These are phyloP conservation scores for Stenichneumon culpator DNA, from an alignment of 2,888 invertebrate genomes.

Conservation along the genomic window DNA sequence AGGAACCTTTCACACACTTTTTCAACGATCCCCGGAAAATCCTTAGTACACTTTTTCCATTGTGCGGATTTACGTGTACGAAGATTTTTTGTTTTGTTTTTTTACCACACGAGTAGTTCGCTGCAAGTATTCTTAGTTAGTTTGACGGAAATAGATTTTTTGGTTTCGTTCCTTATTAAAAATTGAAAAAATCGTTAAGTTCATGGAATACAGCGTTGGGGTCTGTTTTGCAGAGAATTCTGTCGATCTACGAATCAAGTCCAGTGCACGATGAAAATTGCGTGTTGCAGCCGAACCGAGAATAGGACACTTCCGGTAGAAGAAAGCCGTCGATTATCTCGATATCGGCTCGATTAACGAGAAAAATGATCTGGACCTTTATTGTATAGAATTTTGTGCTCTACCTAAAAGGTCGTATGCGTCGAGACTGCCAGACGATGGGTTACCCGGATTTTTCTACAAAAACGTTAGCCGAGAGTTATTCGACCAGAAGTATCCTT, in stretches of 20 bases:
- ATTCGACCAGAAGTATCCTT: too few relatives aligned
- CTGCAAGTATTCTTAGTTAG: neutral
- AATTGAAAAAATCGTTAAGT: neutral
- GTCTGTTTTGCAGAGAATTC: neutral
- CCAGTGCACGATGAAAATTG: too few relatives aligned
- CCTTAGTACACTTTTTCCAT: neutral
- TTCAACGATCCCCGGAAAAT: neutral
- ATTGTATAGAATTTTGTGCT: too few relatives aligned
- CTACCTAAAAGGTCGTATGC: too few relatives aligned
- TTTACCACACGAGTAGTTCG: neutral
- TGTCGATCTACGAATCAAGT: too few relatives aligned
- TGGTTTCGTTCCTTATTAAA: neutral
- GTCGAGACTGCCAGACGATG: too few relatives aligned
- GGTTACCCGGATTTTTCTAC: too few relatives aligned
- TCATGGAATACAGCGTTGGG: neutral
- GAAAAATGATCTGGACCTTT: neutral
- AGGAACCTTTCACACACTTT: slow-evolving; percentile 5
- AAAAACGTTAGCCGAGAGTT: too few relatives aligned
- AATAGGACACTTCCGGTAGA: too few relatives aligned
- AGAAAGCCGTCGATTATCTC: too few relatives aligned
- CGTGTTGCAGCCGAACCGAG: too few relatives aligned
- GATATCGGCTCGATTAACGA: neutral
- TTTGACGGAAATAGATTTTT: neutral
- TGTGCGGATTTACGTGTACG: neutral
- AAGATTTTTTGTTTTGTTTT: neutral